Percentiles rank a stretch among this genome's conserved stretches.
Evolutionary conservation across 2,888 invertebrate genomes (phyloP).

Genomic region (Xiphydria camelus): DNA sequence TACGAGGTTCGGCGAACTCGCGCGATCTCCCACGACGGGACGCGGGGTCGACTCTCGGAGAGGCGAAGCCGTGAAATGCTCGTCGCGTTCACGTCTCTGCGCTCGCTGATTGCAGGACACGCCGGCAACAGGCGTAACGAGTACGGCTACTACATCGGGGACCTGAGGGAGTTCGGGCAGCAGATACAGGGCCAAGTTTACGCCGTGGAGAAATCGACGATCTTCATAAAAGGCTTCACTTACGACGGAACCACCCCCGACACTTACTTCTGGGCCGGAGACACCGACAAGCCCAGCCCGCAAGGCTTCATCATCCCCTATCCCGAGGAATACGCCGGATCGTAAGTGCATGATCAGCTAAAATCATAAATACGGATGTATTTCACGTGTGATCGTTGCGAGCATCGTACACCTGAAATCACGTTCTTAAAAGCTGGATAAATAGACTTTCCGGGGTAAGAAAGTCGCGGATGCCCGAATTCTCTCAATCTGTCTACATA

Average conservation of each 20-base stretch:
- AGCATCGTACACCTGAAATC: too few species aligned
- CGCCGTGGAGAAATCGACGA: constrained; percentile 85
- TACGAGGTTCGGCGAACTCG: too few species aligned
- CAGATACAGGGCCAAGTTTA: constrained; percentile 81
- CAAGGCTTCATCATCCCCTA: constrained; percentile 84
- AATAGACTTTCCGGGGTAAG: too few species aligned
- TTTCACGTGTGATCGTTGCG: background rate
- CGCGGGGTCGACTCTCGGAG: too few species aligned
- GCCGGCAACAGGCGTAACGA: constrained; percentile 56
- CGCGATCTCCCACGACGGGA: too few species aligned
- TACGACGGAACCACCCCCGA: constrained; percentile 89
- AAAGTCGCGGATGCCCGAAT: too few species aligned
- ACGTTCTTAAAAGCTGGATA: too few species aligned
- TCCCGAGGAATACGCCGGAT: constrained; percentile 79
- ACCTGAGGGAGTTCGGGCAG: constrained; percentile 74
- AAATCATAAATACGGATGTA: background rate
- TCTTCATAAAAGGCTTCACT: constrained; percentile 84
- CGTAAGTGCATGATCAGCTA: constrained; percentile 72
- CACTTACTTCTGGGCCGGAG: constrained; percentile 90
- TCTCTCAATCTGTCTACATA: too few species aligned
- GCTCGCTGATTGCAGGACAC: constrained; percentile 32
- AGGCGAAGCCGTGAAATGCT: too few species aligned
- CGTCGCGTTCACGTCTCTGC: too few species aligned
- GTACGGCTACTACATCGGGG: constrained; percentile 78
- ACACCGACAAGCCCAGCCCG: constrained; percentile 76